These are phyloP conservation scores for Pachycephala philippinensis DNA, from an alignment of 2,113 vertebrate species.

Conservation along the genomic window DNA sequence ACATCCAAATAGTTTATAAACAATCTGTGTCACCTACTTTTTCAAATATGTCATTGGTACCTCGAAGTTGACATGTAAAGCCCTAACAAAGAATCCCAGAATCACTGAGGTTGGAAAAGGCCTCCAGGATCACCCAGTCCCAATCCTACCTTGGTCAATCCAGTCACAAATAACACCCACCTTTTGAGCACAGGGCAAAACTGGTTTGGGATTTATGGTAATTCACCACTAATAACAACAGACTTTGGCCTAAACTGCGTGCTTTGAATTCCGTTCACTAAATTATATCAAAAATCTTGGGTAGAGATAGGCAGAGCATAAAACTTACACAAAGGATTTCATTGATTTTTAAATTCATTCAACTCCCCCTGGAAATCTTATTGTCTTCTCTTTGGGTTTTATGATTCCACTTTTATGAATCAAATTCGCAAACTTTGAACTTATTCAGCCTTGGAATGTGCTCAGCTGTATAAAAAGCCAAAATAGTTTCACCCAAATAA, in stretches of 20 bases:
- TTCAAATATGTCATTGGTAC: not conserved
- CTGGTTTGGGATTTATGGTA: not conserved
- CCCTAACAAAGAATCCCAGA: not conserved
- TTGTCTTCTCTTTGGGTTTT: not conserved
- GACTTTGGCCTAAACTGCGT: not conserved
- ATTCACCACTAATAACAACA: not conserved
- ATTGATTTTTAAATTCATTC: slow-evolving; percentile 18
- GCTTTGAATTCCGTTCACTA: not conserved
- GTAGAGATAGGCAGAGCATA: not conserved
- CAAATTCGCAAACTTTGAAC: not conserved
- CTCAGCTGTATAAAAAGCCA: not conserved
- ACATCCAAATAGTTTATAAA: not conserved
- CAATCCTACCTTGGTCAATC: not conserved
- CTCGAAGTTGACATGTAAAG: not conserved
- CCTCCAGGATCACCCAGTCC: not conserved
- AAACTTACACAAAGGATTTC: not conserved
- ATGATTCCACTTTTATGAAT: not conserved
- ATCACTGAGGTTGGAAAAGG: not conserved
- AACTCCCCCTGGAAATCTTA: not conserved
- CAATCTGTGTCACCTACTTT: not conserved
- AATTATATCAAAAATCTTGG: not conserved
- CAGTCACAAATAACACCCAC: not conserved
- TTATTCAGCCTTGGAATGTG: not conserved
- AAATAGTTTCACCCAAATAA: not conserved
- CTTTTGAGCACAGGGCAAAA: not conserved